phyloP scores from a whole-genome alignment of 2,113 vertebrate genomes.

The Leucoraja erinaceus region DNA sequence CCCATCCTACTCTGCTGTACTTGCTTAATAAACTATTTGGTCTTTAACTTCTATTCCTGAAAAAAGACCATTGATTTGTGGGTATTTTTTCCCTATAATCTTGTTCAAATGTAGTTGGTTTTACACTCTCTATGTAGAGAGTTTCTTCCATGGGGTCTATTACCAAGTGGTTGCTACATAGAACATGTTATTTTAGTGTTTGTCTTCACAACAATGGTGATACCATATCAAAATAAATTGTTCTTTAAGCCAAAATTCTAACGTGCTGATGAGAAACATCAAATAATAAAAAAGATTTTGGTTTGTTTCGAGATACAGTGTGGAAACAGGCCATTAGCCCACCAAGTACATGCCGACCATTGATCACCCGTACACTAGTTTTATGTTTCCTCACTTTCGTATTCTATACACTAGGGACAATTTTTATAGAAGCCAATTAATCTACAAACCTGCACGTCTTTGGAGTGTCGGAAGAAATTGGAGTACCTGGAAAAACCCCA shows the following conservation, averaged over 20 bases:
- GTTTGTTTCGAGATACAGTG: too few relatives aligned
- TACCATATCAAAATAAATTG: not conserved
- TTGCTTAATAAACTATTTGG: not conserved
- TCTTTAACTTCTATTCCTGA: not conserved
- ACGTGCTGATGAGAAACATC: not conserved
- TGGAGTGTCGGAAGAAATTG: too few relatives aligned
- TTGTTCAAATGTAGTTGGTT: not conserved
- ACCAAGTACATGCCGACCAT: too few relatives aligned
- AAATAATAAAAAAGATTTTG: not conserved
- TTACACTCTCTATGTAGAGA: not conserved
- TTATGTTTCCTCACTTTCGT: too few relatives aligned
- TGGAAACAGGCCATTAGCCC: too few relatives aligned
- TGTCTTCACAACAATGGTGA: not conserved
- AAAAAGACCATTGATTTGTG: not conserved
- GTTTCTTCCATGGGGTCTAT: not conserved
- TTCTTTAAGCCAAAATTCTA: not conserved
- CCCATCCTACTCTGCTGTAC: too few relatives aligned
- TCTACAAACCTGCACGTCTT: too few relatives aligned
- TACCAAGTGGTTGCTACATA: not conserved
- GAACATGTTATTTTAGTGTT: not conserved
- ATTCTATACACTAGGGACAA: too few relatives aligned
- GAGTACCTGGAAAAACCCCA: too few relatives aligned
- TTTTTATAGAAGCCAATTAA: too few relatives aligned
- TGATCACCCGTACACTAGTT: too few relatives aligned
- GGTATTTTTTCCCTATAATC: not conserved